Evolutionary conservation across 2,113 vertebrate genomes (phyloP).

Genomic region (Lonchura striata): DNA sequence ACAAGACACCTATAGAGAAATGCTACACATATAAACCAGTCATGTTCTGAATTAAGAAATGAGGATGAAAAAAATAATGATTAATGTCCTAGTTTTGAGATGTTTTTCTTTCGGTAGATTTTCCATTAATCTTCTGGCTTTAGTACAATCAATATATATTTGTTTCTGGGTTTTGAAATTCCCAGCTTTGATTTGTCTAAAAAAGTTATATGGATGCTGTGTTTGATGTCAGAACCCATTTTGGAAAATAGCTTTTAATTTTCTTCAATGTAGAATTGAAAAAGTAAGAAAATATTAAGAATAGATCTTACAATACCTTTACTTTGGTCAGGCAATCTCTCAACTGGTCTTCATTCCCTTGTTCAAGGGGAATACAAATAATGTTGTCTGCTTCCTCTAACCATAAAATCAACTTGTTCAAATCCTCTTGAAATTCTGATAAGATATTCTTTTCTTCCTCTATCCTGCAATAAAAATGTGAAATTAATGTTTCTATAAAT

Average conservation of each 20-base stretch:
- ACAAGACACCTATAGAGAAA: neutral
- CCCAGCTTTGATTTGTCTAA: neutral
- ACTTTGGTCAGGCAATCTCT: slow-evolving; percentile 85
- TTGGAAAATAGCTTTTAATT: neutral
- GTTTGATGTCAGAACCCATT: neutral
- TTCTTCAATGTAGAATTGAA: neutral
- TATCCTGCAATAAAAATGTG: slow-evolving; percentile 69
- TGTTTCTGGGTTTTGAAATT: neutral
- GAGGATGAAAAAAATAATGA: neutral
- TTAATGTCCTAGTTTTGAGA: neutral
- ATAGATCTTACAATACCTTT: slow-evolving; percentile 79
- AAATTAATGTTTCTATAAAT: neutral
- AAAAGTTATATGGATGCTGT: neutral
- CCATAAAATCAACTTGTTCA: slow-evolving; percentile 86
- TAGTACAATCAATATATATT: neutral
- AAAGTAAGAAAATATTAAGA: neutral
- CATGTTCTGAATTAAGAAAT: neutral
- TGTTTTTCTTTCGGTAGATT: neutral
- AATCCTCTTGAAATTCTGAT: slow-evolving; percentile 82
- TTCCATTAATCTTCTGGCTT: neutral
- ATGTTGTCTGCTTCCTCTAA: slow-evolving; percentile 81
- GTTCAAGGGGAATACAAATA: slow-evolving; percentile 73
- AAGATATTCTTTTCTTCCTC: slow-evolving; percentile 81
- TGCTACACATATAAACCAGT: neutral
- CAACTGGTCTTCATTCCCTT: slow-evolving; percentile 85